Conservation (phyloP, 2,888 invertebrate species). For the Auanema sp. region DNA sequence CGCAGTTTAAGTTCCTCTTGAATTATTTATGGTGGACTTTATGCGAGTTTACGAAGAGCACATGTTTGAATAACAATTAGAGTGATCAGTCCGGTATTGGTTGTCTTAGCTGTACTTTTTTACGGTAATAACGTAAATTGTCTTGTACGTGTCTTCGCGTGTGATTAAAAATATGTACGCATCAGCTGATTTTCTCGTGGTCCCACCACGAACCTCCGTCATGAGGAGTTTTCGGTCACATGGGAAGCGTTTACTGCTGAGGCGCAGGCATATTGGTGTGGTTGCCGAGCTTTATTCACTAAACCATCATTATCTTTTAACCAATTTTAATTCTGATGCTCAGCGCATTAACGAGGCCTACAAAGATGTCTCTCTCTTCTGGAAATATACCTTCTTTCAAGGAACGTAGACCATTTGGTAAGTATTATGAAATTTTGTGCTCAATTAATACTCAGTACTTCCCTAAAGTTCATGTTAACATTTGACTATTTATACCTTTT, state of each 20-base stretch:
- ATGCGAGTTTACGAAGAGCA: too few relatives aligned
- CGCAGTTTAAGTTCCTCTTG: too few relatives aligned
- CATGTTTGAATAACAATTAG: too few relatives aligned
- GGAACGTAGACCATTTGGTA: conserved; percentile 63
- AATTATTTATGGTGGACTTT: too few relatives aligned
- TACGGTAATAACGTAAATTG: not conserved
- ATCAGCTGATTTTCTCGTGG: conserved; percentile 16
- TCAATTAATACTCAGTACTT: not conserved
- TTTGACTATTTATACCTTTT: conserved; percentile 6
- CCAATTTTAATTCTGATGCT: not conserved
- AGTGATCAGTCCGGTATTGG: too few relatives aligned
- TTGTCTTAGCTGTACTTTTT: too few relatives aligned
- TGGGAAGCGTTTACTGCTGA: conserved; percentile 8
- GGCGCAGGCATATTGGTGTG: too few relatives aligned
- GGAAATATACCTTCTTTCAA: conserved; percentile 61
- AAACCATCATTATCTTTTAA: conserved; percentile 1
- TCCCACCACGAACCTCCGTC: conserved; percentile 14
- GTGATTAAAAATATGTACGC: conserved; percentile 6
- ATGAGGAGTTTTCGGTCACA: conserved; percentile 19
- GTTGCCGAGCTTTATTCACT: not conserved
- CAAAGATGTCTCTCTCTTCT: conserved; percentile 23
- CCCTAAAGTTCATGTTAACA: not conserved
- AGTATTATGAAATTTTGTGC: conserved; percentile 25
- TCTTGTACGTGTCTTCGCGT: not conserved
- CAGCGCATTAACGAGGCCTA: not conserved